Evolutionary conservation across 30 jellyfish, hydroid and myxozoan species (phyloP).

Genomic region (Cassiopea andromeda): DNA sequence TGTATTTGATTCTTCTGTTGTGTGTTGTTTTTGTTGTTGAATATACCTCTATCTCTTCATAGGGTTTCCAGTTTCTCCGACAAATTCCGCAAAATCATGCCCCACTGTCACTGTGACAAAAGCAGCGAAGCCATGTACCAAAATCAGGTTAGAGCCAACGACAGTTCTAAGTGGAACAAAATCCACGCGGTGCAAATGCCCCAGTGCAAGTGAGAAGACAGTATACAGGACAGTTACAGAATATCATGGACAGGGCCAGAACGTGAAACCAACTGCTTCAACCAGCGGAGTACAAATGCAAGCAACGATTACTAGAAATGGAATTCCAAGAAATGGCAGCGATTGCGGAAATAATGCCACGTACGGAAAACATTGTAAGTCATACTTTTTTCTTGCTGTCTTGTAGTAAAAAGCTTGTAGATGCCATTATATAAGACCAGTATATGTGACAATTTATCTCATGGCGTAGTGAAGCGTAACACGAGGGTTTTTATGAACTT

Average conservation of each 20-base stretch:
- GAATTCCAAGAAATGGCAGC: slow-evolving; percentile 49
- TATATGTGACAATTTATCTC: no score
- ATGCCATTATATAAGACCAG: no score
- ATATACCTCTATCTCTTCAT: background rate
- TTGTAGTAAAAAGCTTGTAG: background rate
- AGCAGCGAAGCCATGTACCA: slow-evolving; percentile 48
- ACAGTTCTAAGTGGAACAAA: slow-evolving; percentile 21
- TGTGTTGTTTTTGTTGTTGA: background rate
- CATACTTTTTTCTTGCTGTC: background rate
- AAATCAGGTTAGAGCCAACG: slow-evolving; percentile 22
- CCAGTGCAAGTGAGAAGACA: slow-evolving; percentile 2
- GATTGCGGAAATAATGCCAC: slow-evolving; percentile 46
- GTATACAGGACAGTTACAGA: slow-evolving; percentile 43
- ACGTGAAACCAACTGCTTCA: slow-evolving; percentile 43
- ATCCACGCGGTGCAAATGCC: slow-evolving; percentile 37
- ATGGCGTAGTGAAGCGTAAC: no score
- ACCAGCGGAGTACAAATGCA: background rate
- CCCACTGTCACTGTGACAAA: slow-evolving; percentile 53
- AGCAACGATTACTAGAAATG: slow-evolving; percentile 11
- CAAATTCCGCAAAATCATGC: slow-evolving; percentile 23
- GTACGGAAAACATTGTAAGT: slow-evolving; percentile 21
- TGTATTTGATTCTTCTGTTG: background rate
- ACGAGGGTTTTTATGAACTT: no score
- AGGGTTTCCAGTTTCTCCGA: background rate
- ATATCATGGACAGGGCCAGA: slow-evolving; percentile 18